Conservation (phyloP, 2,888 invertebrate species). For the Didymodactylos carnosus region DNA sequence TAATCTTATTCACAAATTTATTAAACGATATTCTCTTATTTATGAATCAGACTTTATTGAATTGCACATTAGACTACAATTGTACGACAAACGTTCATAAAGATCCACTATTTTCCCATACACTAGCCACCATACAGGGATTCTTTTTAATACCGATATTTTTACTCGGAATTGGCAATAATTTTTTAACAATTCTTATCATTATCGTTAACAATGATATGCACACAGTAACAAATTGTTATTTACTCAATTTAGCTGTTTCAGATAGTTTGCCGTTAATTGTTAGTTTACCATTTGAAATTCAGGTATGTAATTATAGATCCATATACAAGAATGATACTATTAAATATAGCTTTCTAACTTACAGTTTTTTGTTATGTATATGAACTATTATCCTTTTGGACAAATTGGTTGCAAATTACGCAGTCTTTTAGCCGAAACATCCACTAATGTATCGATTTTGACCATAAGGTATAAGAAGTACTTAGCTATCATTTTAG, state of each 20-base stretch:
- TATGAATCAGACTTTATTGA: no score
- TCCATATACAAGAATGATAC: no score
- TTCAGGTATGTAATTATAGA: neutral
- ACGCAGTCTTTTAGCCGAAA: neutral
- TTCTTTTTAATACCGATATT: neutral
- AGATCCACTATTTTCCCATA: neutral
- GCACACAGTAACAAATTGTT: neutral
- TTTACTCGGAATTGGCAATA: neutral
- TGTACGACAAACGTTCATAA: neutral
- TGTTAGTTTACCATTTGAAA: constrained; percentile 1
- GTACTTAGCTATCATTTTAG: no score
- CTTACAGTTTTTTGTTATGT: no score
- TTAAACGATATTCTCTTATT: no score
- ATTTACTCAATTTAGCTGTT: neutral
- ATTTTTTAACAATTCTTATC: neutral
- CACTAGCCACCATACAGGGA: neutral
- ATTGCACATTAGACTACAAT: no score
- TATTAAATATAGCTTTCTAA: no score
- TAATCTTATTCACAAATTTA: no score
- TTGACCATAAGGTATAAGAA: neutral
- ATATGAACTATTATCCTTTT: no score
- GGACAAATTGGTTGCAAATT: neutral
- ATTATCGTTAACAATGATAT: neutral
- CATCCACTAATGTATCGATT: neutral
- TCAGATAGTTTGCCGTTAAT: neutral